These are phyloP conservation scores for Bagarius yarrelli DNA, from an alignment of 2,113 vertebrate species.

Conservation along the genomic window DNA sequence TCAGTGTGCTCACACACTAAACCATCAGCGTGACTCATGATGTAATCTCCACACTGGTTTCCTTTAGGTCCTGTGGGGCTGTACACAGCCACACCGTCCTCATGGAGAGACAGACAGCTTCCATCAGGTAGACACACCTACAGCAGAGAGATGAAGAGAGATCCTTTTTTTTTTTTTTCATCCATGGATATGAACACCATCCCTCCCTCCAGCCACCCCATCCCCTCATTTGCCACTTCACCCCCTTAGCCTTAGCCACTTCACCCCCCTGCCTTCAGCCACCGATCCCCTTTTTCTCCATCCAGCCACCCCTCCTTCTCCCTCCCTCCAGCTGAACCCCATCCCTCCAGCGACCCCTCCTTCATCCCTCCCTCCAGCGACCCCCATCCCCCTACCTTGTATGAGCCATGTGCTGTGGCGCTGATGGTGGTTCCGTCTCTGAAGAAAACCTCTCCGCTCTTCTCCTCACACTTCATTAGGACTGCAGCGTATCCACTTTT, in stretches of 20 bases:
- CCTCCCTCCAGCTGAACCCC: not conserved
- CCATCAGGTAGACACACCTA: not conserved
- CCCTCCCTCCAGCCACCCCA: not conserved
- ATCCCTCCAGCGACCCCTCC: not conserved
- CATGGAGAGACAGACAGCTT: not conserved
- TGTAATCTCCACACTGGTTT: constrained; percentile 71
- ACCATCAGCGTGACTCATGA: constrained; percentile 78
- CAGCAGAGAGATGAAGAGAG: not conserved
- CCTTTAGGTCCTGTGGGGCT: constrained; percentile 47
- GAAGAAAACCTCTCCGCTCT: constrained; percentile 72
- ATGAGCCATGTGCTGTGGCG: constrained; percentile 76
- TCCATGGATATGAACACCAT: not conserved
- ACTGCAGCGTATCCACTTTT: constrained; percentile 79
- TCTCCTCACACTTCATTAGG: constrained; percentile 74
- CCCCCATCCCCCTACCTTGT: constrained; percentile 74
- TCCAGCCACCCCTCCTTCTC: not conserved
- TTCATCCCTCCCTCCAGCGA: not conserved
- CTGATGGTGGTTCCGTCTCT: constrained; percentile 83
- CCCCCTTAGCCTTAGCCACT: too few relatives aligned
- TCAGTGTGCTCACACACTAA: constrained; percentile 81
- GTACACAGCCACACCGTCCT: constrained; percentile 10
- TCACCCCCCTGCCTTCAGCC: too few relatives aligned
- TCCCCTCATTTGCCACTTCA: too few relatives aligned
- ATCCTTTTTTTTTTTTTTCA: not conserved
- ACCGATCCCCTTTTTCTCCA: too few relatives aligned